Evolutionary conservation across 2,113 vertebrate genomes (phyloP).

Genomic region (Todiramphus chloris): DNA sequence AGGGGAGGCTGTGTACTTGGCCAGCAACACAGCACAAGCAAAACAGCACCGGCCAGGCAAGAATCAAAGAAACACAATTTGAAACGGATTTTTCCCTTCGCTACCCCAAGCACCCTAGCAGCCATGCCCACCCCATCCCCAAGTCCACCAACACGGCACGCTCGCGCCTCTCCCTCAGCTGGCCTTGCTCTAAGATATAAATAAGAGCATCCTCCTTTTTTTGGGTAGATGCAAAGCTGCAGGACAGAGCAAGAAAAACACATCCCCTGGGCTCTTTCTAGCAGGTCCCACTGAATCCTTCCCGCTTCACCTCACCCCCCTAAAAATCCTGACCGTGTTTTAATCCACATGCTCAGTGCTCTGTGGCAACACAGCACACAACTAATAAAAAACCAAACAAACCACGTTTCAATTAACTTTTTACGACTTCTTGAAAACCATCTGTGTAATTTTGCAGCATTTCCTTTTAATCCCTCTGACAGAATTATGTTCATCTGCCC

Average conservation of each 20-base stretch:
- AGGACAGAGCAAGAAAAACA: not conserved
- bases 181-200: not conserved
- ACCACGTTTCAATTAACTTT: slow-evolving; percentile 56
- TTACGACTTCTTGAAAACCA: slow-evolving; percentile 61
- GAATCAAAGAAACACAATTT: not conserved
- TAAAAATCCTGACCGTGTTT: not conserved
- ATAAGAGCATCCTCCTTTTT: not conserved
- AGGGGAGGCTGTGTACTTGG: not conserved
- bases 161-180: not conserved
- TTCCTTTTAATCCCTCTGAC: slow-evolving; percentile 47
- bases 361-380: not conserved
- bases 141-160: fast-evolving
- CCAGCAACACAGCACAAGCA: not conserved
- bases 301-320: not conserved
- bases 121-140: not conserved
- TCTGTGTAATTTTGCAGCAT: slow-evolving; percentile 39
- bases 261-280: not conserved
- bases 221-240: not conserved
- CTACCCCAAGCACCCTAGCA: not conserved
- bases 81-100: not conserved
- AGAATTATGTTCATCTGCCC: slow-evolving; percentile 58
- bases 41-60: fast-evolving
- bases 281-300: not conserved
- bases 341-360: not conserved
- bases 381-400: not conserved